Percentiles rank a stretch among this genome's conserved stretches.
Evolutionary conservation across 1,140 invertebrate species (phyloP).

Genomic region (Lepidurus packardi): DNA sequence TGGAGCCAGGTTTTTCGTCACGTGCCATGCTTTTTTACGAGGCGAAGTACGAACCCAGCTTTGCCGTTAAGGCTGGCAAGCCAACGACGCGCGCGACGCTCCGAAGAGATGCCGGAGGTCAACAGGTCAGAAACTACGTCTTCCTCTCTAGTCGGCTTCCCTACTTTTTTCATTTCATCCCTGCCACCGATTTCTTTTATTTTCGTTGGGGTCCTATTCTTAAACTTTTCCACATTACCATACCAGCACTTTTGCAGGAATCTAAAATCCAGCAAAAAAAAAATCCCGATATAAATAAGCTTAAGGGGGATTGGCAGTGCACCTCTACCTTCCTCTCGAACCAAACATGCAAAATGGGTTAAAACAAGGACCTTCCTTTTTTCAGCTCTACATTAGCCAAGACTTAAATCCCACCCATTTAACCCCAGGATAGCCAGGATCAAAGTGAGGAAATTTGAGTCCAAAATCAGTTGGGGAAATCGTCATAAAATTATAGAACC

Average conservation of each 20-base stretch:
- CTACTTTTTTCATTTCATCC: not conserved
- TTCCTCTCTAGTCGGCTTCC: not conserved
- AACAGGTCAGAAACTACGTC: slow-evolving; percentile 12
- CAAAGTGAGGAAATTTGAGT: not conserved
- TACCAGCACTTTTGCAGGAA: not conserved
- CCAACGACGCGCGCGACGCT: slow-evolving; percentile 11
- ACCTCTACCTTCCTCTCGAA: not conserved
- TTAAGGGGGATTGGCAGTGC: not conserved
- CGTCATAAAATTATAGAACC: not conserved
- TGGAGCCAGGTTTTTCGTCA: slow-evolving; percentile 18
- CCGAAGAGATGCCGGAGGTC: slow-evolving; percentile 5
- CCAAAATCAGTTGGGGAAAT: slow-evolving; percentile 1
- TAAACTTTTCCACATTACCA: not conserved
- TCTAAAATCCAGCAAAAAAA: not conserved
- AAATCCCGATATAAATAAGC: slow-evolving; percentile 4
- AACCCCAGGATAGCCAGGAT: not conserved
- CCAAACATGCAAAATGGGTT: not conserved
- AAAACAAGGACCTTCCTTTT: not conserved
- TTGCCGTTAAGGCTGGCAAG: slow-evolving; percentile 12
- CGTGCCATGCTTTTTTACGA: slow-evolving; percentile 6
- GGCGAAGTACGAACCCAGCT: not conserved
- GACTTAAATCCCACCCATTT: slow-evolving; percentile 16
- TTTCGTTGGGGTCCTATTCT: not conserved
- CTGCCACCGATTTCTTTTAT: not conserved
- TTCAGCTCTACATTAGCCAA: not conserved